phyloP scores from a whole-genome alignment of 92 coral and sea anemone genomes.

The Paramuricea clavata region DNA sequence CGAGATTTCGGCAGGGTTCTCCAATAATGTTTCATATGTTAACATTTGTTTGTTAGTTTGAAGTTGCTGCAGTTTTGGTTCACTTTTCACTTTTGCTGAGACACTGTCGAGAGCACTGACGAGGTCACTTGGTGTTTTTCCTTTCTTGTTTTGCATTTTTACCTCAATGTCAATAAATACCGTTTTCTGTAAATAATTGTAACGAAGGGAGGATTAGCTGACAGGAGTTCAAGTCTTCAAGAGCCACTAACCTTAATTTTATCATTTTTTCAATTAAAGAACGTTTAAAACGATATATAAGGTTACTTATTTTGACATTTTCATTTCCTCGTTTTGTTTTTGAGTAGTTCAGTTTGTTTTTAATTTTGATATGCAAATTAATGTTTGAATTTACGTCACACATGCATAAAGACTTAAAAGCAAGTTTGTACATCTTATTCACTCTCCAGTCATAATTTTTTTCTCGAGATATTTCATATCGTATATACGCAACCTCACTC shows the following conservation, averaged over 20 bases:
- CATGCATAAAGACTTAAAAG: too few species aligned
- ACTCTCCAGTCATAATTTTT: too few species aligned
- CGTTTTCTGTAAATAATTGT: constrained; percentile 54
- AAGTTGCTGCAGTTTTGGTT: constrained; percentile 63
- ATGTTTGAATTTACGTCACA: too few species aligned
- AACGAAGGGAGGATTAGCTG: neutral
- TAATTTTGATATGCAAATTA: too few species aligned
- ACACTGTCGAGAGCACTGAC: constrained; percentile 65
- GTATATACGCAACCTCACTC: too few species aligned
- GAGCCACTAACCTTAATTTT: too few species aligned
- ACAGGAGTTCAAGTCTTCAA: too few species aligned
- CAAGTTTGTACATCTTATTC: too few species aligned
- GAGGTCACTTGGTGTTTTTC: constrained; percentile 55
- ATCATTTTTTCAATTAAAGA: too few species aligned
- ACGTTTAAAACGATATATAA: neutral
- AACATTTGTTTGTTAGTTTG: constrained; percentile 53
- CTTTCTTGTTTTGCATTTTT: constrained; percentile 69
- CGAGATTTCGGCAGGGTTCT: constrained; percentile 62
- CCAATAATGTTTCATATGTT: constrained; percentile 28
- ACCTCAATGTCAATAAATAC: constrained; percentile 80
- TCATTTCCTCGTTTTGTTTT: neutral
- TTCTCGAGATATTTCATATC: too few species aligned
- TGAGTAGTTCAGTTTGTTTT: too few species aligned
- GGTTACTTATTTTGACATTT: neutral
- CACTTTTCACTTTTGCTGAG: constrained; percentile 43